Percentiles rank a stretch among this genome's conserved stretches.
phyloP scores from a whole-genome alignment of 2,888 invertebrate genomes.

The Oxycera nigricornis region DNA sequence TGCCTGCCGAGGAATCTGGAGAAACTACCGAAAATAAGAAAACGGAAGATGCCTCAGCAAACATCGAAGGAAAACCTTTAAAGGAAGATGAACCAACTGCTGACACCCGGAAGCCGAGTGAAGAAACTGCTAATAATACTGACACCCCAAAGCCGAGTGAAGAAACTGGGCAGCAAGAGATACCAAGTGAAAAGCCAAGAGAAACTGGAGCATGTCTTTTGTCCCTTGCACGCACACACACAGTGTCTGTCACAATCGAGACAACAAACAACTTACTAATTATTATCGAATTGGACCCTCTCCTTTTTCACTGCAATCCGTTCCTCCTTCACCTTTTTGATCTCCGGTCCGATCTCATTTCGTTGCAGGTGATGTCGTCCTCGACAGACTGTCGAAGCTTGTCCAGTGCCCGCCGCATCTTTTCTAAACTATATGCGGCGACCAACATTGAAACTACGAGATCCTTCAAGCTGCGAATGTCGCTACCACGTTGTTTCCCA shows the following conservation, averaged over 20 bases:
- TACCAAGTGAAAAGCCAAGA: neutral
- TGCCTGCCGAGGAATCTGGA: no score
- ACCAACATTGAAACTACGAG: conserved; percentile 76
- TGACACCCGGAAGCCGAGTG: no score
- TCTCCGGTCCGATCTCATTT: conserved; percentile 57
- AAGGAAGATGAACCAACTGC: neutral
- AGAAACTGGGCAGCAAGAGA: neutral
- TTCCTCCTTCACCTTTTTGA: conserved; percentile 64
- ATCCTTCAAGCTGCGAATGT: conserved; percentile 77
- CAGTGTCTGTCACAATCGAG: no score
- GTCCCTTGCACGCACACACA: no score
- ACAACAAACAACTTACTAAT: conserved; percentile 60
- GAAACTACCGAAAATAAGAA: no score
- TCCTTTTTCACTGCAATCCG: conserved; percentile 71
- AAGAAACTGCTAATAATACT: neutral
- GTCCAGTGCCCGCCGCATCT: conserved; percentile 79
- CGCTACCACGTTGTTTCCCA: no score
- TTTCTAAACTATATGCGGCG: conserved; percentile 83
- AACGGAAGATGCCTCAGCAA: neutral
- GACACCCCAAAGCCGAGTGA: neutral
- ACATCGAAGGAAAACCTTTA: neutral
- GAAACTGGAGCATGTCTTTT: no score
- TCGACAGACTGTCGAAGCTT: conserved; percentile 75
- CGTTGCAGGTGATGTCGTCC: conserved; percentile 58
- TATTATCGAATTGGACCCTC: conserved; percentile 62